Evolutionary conservation across 2,113 vertebrate genomes (phyloP).

Genomic region (Raja brachyura): DNA sequence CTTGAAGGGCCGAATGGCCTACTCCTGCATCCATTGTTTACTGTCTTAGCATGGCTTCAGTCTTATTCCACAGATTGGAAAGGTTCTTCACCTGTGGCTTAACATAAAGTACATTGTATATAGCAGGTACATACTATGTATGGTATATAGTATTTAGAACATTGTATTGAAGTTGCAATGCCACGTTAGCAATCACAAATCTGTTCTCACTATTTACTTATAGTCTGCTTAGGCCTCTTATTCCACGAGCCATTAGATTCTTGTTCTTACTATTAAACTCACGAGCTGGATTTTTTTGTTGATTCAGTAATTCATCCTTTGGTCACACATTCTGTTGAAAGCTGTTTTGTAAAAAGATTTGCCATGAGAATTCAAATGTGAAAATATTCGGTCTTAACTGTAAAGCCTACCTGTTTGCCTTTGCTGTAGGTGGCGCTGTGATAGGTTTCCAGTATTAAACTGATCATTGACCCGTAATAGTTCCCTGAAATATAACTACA

Average conservation of each 20-base stretch:
- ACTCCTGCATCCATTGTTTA: too few species aligned
- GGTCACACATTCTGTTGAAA: constrained; percentile 8
- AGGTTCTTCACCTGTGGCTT: not conserved
- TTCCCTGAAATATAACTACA: not conserved
- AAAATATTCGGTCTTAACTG: not conserved
- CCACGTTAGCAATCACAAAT: not conserved
- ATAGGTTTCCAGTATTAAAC: not conserved
- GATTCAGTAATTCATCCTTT: not conserved
- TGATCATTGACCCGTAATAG: not conserved
- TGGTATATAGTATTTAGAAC: too few species aligned
- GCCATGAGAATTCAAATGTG: not conserved
- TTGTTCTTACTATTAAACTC: not conserved
- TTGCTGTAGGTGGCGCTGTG: not conserved
- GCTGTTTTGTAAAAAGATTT: not conserved
- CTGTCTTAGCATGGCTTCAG: not conserved
- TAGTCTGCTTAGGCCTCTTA: not conserved
- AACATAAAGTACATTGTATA: not conserved
- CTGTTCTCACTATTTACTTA: not conserved
- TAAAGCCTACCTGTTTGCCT: not conserved
- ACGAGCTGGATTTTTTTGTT: not conserved
- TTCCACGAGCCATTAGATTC: not conserved
- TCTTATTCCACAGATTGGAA: not conserved
- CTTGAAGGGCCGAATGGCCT: too few species aligned
- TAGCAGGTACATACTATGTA: too few species aligned
- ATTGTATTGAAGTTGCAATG: not conserved